Evolutionary conservation across 2,888 invertebrate genomes (phyloP).

Genomic region (Exephanes ischioxanthus): DNA sequence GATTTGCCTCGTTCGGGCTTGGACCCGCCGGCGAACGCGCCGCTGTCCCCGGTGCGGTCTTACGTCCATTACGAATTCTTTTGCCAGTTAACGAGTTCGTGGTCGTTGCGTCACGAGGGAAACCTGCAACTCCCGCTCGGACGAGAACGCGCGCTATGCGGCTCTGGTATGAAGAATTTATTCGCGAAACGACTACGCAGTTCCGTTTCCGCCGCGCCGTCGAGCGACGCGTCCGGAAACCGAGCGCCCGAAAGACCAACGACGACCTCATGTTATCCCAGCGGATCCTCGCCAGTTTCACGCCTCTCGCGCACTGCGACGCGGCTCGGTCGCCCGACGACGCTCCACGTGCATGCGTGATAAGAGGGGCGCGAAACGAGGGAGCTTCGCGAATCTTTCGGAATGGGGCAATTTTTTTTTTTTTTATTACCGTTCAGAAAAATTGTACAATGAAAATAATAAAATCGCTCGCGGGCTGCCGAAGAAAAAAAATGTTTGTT

Average conservation of each 20-base stretch:
- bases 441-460: too few relatives aligned
- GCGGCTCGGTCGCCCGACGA: slow-evolving; percentile 12
- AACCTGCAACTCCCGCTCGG: background rate
- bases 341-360: background rate
- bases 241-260: slow-evolving; percentile 25
- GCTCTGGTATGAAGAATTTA: slow-evolving; percentile 43
- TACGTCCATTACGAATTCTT: slow-evolving; percentile 63
- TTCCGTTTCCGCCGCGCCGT: slow-evolving; percentile 5
- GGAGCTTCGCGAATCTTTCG: background rate
- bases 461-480: too few relatives aligned
- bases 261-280: slow-evolving; percentile 66
- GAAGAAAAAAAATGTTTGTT: too few relatives aligned
- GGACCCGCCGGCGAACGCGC: slow-evolving; percentile 6
- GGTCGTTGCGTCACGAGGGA: slow-evolving; percentile 13
- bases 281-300: slow-evolving; percentile 62
- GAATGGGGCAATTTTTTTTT: background rate
- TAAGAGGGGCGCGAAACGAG: background rate
- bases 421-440: too few relatives aligned
- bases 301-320: slow-evolving; percentile 47
- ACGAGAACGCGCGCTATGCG: slow-evolving; percentile 8
- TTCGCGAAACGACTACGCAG: slow-evolving; percentile 36
- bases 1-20: background rate
- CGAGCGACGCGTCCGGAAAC: slow-evolving; percentile 4
- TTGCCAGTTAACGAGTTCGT: slow-evolving; percentile 59
- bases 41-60: slow-evolving; percentile 4